Conservation (phyloP, 2,113 vertebrate genomes). For the Mormyrus iriodes region DNA sequence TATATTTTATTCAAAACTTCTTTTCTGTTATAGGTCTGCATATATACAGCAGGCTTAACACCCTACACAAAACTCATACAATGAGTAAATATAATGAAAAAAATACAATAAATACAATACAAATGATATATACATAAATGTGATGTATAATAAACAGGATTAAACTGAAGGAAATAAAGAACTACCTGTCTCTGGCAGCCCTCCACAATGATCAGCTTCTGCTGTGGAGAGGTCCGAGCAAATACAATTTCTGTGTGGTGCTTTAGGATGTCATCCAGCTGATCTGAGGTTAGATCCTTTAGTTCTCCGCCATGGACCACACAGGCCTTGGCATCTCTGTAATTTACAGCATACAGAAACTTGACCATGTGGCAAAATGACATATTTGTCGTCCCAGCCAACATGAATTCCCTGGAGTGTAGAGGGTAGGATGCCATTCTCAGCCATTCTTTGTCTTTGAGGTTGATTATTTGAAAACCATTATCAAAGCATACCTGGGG, state of each 20-base stretch:
- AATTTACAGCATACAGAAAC: constrained; percentile 3
- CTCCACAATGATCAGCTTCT: constrained; percentile 92
- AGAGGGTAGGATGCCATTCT: constrained; percentile 83
- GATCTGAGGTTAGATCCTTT: constrained; percentile 75
- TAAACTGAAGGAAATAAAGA: neutral
- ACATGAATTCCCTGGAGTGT: constrained; percentile 80
- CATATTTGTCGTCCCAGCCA: constrained; percentile 80
- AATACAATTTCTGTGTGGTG: constrained; percentile 92
- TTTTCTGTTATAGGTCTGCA: neutral
- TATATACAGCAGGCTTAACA: neutral
- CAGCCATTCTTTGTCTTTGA: constrained; percentile 49
- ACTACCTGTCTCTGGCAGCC: constrained; percentile 87
- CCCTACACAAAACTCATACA: neutral
- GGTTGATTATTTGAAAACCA: neutral
- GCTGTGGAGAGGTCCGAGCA: constrained; percentile 84
- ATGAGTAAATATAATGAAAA: neutral
- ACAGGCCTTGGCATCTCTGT: constrained; percentile 87
- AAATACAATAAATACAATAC: neutral
- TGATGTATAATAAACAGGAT: neutral
- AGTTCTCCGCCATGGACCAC: constrained; percentile 85
- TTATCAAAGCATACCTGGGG: constrained; percentile 65
- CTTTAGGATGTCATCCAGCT: constrained; percentile 80
- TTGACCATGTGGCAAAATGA: constrained; percentile 36
- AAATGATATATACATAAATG: neutral
- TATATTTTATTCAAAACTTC: neutral